These are phyloP conservation scores for Eulithis prunata DNA, from an alignment of 2,888 invertebrate genomes.

Conservation along the genomic window DNA sequence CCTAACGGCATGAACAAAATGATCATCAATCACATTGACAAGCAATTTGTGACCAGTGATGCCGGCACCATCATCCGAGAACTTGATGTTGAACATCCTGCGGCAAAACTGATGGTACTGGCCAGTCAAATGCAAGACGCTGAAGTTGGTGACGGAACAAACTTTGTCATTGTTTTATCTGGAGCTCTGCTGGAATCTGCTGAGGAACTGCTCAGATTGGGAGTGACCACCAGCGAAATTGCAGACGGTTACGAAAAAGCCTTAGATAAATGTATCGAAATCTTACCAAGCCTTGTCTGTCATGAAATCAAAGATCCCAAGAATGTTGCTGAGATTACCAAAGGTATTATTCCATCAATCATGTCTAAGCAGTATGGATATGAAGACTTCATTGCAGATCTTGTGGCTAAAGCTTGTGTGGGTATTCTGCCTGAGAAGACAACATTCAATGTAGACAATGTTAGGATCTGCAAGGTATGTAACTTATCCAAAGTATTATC, in stretches of 20 bases:
- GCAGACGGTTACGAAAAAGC: constrained; percentile 97
- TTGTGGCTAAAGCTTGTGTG: constrained; percentile 95
- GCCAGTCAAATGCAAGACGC: constrained; percentile 99
- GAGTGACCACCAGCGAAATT: constrained; percentile 98
- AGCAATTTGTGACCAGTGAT: constrained; percentile 99
- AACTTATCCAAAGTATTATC: not conserved
- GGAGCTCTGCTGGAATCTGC: constrained; percentile 96
- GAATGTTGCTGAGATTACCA: constrained; percentile 88
- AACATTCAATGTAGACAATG: constrained; percentile 98
- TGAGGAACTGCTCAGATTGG: constrained; percentile 95
- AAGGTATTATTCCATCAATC: constrained; percentile 91
- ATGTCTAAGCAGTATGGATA: constrained; percentile 99
- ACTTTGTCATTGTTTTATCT: constrained; percentile 97
- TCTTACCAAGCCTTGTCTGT: constrained; percentile 92
- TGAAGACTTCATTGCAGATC: constrained; percentile 94
- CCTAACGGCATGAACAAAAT: constrained; percentile 99
- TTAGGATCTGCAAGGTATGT: constrained; percentile 94
- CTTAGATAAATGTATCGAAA: constrained; percentile 93
- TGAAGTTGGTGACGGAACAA: constrained; percentile 99
- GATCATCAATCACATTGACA: constrained; percentile 99
- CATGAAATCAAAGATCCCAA: constrained; percentile 89
- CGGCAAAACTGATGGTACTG: constrained; percentile 97
- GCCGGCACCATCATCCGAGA: constrained; percentile 99
- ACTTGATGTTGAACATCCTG: constrained; percentile 98
- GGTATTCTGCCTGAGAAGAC: constrained; percentile 93